Conservation (phyloP, 2,888 invertebrate genomes). For the Ecdyonurus torrentis region DNA sequence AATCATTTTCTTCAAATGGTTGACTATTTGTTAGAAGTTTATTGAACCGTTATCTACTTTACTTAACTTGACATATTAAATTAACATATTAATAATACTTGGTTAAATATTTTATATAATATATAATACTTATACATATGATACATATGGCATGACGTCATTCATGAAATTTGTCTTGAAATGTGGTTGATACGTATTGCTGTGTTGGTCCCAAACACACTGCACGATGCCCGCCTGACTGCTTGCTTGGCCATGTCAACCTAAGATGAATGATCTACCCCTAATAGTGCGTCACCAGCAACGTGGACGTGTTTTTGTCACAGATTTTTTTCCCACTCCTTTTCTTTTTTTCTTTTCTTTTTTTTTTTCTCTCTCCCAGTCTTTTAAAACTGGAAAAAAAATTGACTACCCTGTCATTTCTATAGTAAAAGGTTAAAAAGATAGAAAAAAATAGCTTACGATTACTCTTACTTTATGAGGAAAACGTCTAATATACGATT, state of each 20-base stretch:
- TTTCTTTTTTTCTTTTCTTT: neutral
- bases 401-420: neutral
- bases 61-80: no score
- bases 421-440: neutral
- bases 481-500: neutral
- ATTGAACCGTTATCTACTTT: no score
- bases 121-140: no score
- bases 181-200: no score
- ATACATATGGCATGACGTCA: no score
- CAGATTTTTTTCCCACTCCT: neutral
- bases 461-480: neutral
- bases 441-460: neutral
- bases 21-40: no score
- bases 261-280: neutral
- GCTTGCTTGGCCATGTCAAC: neutral
- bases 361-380: neutral
- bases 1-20: no score
- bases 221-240: neutral
- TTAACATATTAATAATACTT: no score
- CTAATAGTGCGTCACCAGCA: neutral
- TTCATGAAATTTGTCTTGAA: neutral
- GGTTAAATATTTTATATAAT: no score
- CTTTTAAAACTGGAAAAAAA: neutral
- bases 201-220: no score
- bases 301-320: neutral